Percentiles rank a stretch among this genome's conserved stretches.
Evolutionary conservation across 2,888 invertebrate genomes (phyloP).

Genomic region (Drosophila mimetica): DNA sequence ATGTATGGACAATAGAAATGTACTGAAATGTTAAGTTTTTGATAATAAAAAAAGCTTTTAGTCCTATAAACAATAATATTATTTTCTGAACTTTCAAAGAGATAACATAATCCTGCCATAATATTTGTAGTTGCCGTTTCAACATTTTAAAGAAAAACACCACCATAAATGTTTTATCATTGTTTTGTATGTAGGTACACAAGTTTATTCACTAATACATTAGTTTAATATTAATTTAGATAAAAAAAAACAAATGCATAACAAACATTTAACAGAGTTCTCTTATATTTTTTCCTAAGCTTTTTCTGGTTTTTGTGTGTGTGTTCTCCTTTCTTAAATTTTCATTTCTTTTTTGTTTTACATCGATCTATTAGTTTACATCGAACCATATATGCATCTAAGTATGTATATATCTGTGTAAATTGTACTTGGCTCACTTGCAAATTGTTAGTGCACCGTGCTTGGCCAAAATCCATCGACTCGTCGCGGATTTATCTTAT

Average conservation of each 20-base stretch:
- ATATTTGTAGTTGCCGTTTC: too few relatives aligned
- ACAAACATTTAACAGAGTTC: constrained; percentile 73
- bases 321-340: constrained; percentile 9
- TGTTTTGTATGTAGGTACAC: constrained; percentile 68
- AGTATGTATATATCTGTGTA: constrained; percentile 51
- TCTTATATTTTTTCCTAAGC: constrained; percentile 15
- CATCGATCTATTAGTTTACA: constrained; percentile 35
- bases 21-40: too few relatives aligned
- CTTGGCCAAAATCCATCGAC: constrained; percentile 15
- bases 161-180: constrained; percentile 6
- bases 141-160: not conserved
- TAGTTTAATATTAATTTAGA: constrained; percentile 55
- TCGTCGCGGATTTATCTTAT: constrained; percentile 6
- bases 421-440: constrained; percentile 58
- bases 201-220: constrained; percentile 70
- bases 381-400: constrained; percentile 33
- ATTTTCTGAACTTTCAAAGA: too few relatives aligned
- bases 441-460: constrained; percentile 5
- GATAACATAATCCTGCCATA: too few relatives aligned
- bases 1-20: too few relatives aligned
- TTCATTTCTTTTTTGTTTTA: constrained; percentile 3
- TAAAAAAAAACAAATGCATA: constrained; percentile 71
- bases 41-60: too few relatives aligned
- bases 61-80: too few relatives aligned
- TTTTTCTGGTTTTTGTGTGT: constrained; percentile 32